Base-by-base conservation (phyloP, 2,888 invertebrate species). In the Rhingia campestris region DNA sequence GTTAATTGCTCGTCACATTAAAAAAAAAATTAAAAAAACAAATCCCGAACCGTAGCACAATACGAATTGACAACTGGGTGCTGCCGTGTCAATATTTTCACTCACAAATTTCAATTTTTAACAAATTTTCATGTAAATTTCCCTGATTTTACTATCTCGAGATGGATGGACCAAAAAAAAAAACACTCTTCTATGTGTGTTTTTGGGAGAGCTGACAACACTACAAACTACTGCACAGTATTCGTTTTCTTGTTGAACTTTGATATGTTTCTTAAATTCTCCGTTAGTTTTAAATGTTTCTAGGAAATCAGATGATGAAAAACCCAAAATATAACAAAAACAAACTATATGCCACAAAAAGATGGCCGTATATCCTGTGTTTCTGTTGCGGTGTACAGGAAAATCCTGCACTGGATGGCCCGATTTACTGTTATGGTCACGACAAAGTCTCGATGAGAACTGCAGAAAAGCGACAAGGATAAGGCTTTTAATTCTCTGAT, bases 401-500 rank as follows among this genome's bases (percentile, higher is more conserved):
- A 58, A 64, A 64, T 45, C 58, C 67, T 74, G 79, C 73, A 82
- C 82, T 82, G 84, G 84, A 84, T 80, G 84, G 84, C 84, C 84
- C 84, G 84, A 70, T 59, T 22, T 84, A 58, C 80, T 70, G 80
- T 75, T 75, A 84, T 80, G 84, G 79, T 80, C 80, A 84, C 80
- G 84, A 72, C 84, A 75, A 84, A 80, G 84, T 84, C 84, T 84
- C 84, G 75, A 70, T 80, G 84, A 84, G 84, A 80, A 84, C 84
- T 84, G 84, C 74, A 66, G 84, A 84, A 80, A 84, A 84, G 64
- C 54, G 45, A 80, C 70, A 7, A 80, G 84, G 79, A 75, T 66
- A 75, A 80, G 74, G 74, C 80, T 84, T 84, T 84, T 74, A 75
- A 70, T 66, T 80, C 70, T 22, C 22, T 45, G 22, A 63, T 54